phyloP scores from a whole-genome alignment of 2,113 vertebrate genomes.

The Bagarius yarrelli region DNA sequence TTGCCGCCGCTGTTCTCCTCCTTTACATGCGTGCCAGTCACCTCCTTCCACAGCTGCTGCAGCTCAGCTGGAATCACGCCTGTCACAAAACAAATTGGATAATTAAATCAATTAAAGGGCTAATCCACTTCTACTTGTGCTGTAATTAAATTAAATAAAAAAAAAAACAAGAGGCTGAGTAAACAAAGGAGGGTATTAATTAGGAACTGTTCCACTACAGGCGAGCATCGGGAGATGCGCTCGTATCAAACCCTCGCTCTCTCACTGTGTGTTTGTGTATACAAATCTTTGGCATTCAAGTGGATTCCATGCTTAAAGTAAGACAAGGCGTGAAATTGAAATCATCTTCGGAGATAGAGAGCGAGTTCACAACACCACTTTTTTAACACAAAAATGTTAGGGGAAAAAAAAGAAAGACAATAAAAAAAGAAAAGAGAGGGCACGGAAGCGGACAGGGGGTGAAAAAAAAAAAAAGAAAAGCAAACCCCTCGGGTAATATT shows the following conservation, averaged over 20 bases:
- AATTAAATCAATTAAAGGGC: constrained; percentile 97
- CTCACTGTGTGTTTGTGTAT: constrained; percentile 64
- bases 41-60: constrained; percentile 99
- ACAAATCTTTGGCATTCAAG: constrained; percentile 74
- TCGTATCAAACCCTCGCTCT: constrained; percentile 10
- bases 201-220: constrained; percentile 73
- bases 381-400: constrained; percentile 56
- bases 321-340: constrained; percentile 78
- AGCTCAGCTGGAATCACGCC: constrained; percentile 99
- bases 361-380: constrained; percentile 64
- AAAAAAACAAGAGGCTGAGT: constrained; percentile 75
- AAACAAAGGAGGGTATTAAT: constrained; percentile 94
- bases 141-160: constrained; percentile 89
- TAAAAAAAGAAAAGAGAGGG: background rate
- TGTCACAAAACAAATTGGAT: constrained; percentile 98
- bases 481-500: constrained; percentile 73
- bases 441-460: background rate
- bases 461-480: constrained; percentile 32
- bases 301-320: constrained; percentile 73
- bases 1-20: constrained; percentile 84
- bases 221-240: constrained; percentile 61
- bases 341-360: constrained; percentile 67
- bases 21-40: constrained; percentile 84
- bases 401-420: background rate
- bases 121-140: constrained; percentile 91